phyloP scores from a whole-genome alignment of 2,113 vertebrate genomes.

The Thamnophis sirtalis region DNA sequence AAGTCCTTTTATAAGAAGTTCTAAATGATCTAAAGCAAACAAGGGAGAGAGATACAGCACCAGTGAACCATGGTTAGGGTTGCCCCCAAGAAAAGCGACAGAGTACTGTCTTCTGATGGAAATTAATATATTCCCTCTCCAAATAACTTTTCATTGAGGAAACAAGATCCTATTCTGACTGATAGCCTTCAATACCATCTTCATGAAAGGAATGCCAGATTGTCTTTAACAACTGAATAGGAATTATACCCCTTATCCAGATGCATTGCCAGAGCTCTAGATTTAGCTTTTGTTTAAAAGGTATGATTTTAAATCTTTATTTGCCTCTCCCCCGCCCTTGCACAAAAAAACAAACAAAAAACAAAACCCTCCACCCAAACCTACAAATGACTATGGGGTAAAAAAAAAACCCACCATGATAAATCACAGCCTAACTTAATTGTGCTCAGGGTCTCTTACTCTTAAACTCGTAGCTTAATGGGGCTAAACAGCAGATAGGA shows the following conservation, averaged over 20 bases:
- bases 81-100: background rate
- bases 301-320: constrained; percentile 26
- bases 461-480: constrained; percentile 43
- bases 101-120: background rate
- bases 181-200: constrained; percentile 12
- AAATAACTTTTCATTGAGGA: background rate
- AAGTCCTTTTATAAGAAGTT: background rate
- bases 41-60: background rate
- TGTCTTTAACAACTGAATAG: constrained; percentile 26
- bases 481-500: constrained; percentile 29
- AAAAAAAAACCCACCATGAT: background rate
- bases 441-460: constrained; percentile 40
- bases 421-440: constrained; percentile 40
- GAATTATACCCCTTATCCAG: background rate
- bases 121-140: background rate
- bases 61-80: background rate
- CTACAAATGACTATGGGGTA: constrained; percentile 36
- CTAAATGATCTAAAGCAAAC: background rate
- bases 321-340: background rate
- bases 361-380: constrained; percentile 10
- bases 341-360: constrained; percentile 42
- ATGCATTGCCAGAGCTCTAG: background rate
- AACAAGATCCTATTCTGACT: background rate
- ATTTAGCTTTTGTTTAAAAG: constrained; percentile 38
- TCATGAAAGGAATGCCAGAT: constrained; percentile 19